phyloP scores from a whole-genome alignment of 1,140 invertebrate species.

The Fragariocoptes setiger region DNA sequence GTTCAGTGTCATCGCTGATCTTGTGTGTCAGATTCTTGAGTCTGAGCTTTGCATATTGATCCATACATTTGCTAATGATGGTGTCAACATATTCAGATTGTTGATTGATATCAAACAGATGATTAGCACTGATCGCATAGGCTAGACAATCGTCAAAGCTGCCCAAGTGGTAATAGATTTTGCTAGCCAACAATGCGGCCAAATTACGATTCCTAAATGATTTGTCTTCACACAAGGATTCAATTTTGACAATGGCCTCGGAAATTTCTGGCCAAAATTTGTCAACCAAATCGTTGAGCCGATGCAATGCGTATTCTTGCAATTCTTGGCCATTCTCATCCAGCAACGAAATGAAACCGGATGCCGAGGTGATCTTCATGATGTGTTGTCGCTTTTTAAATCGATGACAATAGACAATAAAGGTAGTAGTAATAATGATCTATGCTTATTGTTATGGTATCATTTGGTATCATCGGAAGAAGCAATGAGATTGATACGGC shows the following conservation, averaged over 20 bases:
- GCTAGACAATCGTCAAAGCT: slow-evolving; percentile 79
- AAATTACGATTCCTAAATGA: slow-evolving; percentile 50
- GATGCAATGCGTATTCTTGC: slow-evolving; percentile 62
- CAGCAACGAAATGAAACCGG: slow-evolving; percentile 74
- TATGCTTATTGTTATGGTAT: too few relatives aligned
- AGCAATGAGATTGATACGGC: too few relatives aligned
- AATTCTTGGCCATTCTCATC: slow-evolving; percentile 71
- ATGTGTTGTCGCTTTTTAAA: too few relatives aligned
- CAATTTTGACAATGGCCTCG: slow-evolving; percentile 85
- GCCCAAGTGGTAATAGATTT: slow-evolving; percentile 90
- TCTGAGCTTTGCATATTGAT: slow-evolving; percentile 63
- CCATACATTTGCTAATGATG: slow-evolving; percentile 77
- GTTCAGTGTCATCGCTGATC: slow-evolving; percentile 27
- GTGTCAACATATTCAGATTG: slow-evolving; percentile 84
- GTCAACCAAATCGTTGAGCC: slow-evolving; percentile 70
- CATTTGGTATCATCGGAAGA: too few relatives aligned
- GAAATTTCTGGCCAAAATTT: slow-evolving; percentile 97
- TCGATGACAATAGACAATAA: too few relatives aligned
- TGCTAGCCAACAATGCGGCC: slow-evolving; percentile 83
- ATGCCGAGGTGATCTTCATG: slow-evolving; percentile 18
- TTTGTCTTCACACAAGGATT: slow-evolving; percentile 76
- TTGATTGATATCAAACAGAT: slow-evolving; percentile 70
- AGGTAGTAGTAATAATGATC: too few relatives aligned
- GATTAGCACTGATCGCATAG: slow-evolving; percentile 66
- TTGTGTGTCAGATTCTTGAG: slow-evolving; percentile 22